These are phyloP conservation scores for Dicrurus megarhynchus DNA, from an alignment of 2,113 vertebrate genomes.

Conservation along the genomic window DNA sequence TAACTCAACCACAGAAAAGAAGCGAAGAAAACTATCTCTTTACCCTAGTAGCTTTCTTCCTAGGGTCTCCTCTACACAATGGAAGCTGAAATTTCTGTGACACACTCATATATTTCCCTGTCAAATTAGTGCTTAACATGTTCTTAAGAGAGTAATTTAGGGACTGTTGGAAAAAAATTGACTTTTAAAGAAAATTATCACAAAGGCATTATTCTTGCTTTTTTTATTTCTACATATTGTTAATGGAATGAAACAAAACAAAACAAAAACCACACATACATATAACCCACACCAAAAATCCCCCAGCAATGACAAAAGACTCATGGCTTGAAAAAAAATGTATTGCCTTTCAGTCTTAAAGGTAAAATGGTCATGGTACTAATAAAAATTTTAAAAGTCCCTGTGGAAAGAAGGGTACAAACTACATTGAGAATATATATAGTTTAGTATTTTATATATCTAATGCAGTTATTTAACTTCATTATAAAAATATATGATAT, in stretches of 20 bases:
- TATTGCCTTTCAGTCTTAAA: background rate
- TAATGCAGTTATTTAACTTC: background rate
- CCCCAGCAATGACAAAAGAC: background rate
- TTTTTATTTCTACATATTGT: background rate
- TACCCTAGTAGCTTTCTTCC: background rate
- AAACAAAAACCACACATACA: background rate
- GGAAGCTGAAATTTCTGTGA: background rate
- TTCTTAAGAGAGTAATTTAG: background rate
- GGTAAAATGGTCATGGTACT: background rate
- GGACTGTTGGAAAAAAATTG: background rate
- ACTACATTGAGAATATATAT: background rate
- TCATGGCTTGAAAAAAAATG: background rate
- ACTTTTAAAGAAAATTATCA: background rate
- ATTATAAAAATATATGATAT: background rate
- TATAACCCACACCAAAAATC: rapidly evolving
- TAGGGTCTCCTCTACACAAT: background rate
- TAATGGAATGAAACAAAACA: background rate
- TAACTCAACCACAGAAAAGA: background rate
- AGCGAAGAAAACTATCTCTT: background rate
- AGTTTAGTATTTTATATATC: background rate
- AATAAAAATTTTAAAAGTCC: background rate
- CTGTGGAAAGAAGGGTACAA: background rate
- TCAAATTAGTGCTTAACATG: background rate
- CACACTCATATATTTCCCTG: background rate
- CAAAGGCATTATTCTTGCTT: background rate